Evolutionary conservation across 2,113 vertebrate species (phyloP), one percentile per base, ranked within the genome.

Genomic region (Bos indicus): DNA sequence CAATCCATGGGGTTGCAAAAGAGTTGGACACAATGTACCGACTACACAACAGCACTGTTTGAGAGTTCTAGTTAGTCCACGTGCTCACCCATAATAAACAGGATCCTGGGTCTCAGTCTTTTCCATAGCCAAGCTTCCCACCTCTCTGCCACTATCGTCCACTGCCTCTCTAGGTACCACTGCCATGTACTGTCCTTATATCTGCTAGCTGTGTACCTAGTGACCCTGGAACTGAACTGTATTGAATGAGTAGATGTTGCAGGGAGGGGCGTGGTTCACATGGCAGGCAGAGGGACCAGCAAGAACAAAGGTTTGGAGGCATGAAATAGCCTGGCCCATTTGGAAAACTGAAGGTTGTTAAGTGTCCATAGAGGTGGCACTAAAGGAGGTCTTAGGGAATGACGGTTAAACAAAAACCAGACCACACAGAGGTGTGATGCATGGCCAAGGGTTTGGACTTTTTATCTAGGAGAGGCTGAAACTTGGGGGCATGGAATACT

Each of bases 1-100:
- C 21, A 40, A 7, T 74, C 36, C 11, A 7, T 62, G 67, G n/a
- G 36, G 5, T 25, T 40, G 36, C 67, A 40, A 74, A 74, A 40
- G 21, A 23, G 67, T 25, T 13, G 36, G 2, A 74, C 21, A 6
- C 0, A 5, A 40, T 25, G 19, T 74, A 40, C 67, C 0, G 0
- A 40, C 67, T 40, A 23, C 40, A 40, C 5, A 40, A 10, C 48
- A 92, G 80, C 30, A 30, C 46, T 56, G 43, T 56, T 52, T 40
- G 56, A 89, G 30, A 77, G 14, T 46, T 74, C 46, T 15, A 30
- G 36, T 54, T 67, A 33, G 2, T 57, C 40, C 8, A 36, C 7
- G 16, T 56, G 88, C 16, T 89, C 19, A 62, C 36, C 48, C 10
- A 40, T 54, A 25, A 81, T 64, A 74, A 33, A 26, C 30, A 19